A percentile compares a stretch with the other conserved stretches of the same genome.
These are phyloP conservation scores for Microchirus variegatus DNA, from an alignment of 2,797 vertebrate genomes.

Conservation along the genomic window DNA sequence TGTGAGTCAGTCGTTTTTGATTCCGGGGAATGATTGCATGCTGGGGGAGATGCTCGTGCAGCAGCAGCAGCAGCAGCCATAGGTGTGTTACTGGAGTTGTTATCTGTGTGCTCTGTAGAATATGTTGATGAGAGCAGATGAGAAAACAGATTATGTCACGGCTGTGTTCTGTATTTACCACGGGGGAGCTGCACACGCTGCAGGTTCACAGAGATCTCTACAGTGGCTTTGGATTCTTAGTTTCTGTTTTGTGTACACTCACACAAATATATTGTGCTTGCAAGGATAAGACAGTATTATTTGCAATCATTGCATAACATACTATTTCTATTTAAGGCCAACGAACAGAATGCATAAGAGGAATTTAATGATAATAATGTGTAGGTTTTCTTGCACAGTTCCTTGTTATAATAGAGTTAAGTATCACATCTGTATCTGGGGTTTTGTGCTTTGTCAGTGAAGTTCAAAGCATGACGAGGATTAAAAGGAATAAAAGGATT, in stretches of 20 bases:
- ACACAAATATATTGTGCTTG: too few species aligned
- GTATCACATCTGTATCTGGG: too few species aligned
- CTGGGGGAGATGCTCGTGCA: conserved; percentile 58
- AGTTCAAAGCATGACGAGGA: too few species aligned
- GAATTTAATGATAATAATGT: too few species aligned
- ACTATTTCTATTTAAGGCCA: background rate
- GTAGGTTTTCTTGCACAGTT: too few species aligned
- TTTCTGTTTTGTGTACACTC: conserved; percentile 9
- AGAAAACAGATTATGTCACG: conserved; percentile 30
- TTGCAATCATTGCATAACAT: background rate
- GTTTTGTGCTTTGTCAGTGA: too few species aligned
- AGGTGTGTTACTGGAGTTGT: conserved; percentile 53
- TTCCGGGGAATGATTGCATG: conserved; percentile 43
- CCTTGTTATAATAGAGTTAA: too few species aligned
- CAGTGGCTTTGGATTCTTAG: conserved; percentile 32
- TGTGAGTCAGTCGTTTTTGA: conserved; percentile 49
- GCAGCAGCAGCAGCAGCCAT: conserved; percentile 59
- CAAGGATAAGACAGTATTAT: too few species aligned
- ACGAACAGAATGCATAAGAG: too few species aligned
- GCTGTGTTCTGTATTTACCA: conserved; percentile 46
- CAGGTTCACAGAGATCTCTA: conserved; percentile 28
- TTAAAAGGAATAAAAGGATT: too few species aligned
- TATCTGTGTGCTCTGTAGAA: conserved; percentile 34
- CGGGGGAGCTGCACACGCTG: conserved; percentile 21
- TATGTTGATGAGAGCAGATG: conserved; percentile 38